A percentile compares a stretch with the other conserved stretches of the same genome.
These are phyloP conservation scores for Maccullochella peelii DNA, from an alignment of 2,113 vertebrate species.

Conservation along the genomic window DNA sequence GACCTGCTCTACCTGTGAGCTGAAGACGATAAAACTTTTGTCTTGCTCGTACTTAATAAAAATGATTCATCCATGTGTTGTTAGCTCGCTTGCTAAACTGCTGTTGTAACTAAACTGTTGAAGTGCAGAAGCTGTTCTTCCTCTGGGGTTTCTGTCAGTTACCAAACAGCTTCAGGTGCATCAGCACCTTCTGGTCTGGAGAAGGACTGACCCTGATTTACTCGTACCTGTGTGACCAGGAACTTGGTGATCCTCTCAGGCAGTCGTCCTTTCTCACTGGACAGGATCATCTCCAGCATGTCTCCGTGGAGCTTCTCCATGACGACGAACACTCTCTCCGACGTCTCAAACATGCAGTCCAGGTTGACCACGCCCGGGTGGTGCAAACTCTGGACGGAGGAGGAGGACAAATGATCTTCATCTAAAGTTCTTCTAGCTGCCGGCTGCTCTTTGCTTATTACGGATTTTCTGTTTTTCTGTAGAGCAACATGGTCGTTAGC, in stretches of 20 bases:
- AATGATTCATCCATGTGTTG: no score
- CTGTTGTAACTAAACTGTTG: neutral
- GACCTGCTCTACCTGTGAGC: no score
- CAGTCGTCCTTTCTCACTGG: conserved; percentile 96
- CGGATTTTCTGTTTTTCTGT: no score
- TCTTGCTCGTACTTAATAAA: no score
- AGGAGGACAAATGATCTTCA: neutral
- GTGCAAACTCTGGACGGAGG: conserved; percentile 89
- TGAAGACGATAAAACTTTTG: no score
- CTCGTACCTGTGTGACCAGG: conserved; percentile 97
- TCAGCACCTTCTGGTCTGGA: neutral
- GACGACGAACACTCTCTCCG: conserved; percentile 96
- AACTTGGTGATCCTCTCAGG: conserved; percentile 98
- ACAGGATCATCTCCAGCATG: conserved; percentile 99
- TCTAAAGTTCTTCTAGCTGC: neutral
- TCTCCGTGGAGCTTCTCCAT: conserved; percentile 99
- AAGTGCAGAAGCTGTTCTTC: neutral
- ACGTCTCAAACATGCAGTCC: conserved; percentile 99
- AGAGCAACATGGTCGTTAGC: no score
- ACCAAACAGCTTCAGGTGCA: neutral
- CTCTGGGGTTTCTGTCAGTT: no score
- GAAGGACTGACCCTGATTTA: no score
- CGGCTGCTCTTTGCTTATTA: neutral
- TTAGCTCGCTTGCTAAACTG: no score
- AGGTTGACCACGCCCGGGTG: conserved; percentile 97